phyloP scores from a whole-genome alignment of 2,888 invertebrate genomes.

The Muscina levida region DNA sequence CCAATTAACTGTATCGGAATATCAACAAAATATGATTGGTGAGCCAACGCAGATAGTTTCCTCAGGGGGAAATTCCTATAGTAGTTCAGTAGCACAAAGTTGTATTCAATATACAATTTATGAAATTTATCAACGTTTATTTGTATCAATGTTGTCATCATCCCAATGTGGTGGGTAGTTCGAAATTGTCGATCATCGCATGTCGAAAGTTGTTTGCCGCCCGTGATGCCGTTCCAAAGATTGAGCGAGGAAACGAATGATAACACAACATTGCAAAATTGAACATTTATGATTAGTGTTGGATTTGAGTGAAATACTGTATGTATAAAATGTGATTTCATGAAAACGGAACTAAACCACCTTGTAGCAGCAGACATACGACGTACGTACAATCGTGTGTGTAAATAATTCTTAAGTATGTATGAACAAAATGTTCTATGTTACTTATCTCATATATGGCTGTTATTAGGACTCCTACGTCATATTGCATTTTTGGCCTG shows the following conservation, averaged over 20 bases:
- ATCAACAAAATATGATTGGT: slow-evolving; percentile 37
- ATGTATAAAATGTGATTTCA: slow-evolving; percentile 2
- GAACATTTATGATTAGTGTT: slow-evolving; percentile 24
- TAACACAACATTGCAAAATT: background rate
- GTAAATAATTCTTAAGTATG: background rate
- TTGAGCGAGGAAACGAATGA: background rate
- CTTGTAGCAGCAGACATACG: background rate
- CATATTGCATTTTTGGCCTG: too few species aligned
- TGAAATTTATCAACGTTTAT: background rate
- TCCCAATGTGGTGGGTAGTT: slow-evolving; percentile 41
- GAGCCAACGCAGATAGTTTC: background rate
- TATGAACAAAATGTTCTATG: too few species aligned
- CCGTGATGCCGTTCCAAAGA: background rate
- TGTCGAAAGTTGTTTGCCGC: background rate
- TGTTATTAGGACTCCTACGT: too few species aligned
- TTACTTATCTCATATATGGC: too few species aligned
- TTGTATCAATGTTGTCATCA: slow-evolving; percentile 43
- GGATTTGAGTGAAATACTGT: background rate
- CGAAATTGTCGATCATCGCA: background rate
- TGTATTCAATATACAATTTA: background rate
- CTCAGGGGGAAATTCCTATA: background rate
- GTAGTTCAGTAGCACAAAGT: too few species aligned
- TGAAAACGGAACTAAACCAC: slow-evolving; percentile 9
- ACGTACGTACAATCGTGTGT: too few species aligned
- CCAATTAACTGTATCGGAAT: too few species aligned